These are phyloP conservation scores for Recurvirostra avosetta DNA, from an alignment of 2,113 vertebrate genomes.

Conservation along the genomic window DNA sequence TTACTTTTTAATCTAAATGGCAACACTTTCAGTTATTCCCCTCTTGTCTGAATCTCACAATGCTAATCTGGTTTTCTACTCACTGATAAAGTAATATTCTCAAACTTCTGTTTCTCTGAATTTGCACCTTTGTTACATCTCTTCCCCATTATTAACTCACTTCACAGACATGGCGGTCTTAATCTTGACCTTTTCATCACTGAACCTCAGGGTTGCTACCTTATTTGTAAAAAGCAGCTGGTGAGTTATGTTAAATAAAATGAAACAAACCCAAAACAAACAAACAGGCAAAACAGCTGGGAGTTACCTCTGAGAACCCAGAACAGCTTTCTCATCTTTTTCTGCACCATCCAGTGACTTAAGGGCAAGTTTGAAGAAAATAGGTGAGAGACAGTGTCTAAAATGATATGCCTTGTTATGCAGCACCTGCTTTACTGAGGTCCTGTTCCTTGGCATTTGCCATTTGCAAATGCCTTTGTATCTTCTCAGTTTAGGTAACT, in stretches of 20 bases:
- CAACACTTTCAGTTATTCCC: background rate
- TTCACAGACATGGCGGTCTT: background rate
- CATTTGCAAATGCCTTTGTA: conserved; percentile 22
- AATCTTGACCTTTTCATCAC: conserved; percentile 3
- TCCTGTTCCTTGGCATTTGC: conserved; percentile 9
- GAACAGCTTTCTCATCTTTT: background rate
- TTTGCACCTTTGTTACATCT: background rate
- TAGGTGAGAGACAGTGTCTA: background rate
- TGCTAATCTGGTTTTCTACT: background rate
- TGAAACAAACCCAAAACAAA: background rate
- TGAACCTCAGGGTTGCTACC: background rate
- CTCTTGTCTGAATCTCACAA: background rate
- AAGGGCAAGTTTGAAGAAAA: background rate
- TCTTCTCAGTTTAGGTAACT: background rate
- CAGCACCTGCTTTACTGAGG: background rate
- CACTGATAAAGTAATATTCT: background rate
- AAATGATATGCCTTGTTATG: background rate
- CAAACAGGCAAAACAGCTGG: background rate
- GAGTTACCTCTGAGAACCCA: background rate
- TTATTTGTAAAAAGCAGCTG: background rate
- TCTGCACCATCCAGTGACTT: background rate
- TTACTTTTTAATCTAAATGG: background rate
- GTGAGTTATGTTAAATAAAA: background rate
- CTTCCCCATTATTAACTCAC: background rate
- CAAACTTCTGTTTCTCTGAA: background rate